Base-by-base conservation (phyloP, 1,140 invertebrate species). In the Drosophila teissieri region DNA sequence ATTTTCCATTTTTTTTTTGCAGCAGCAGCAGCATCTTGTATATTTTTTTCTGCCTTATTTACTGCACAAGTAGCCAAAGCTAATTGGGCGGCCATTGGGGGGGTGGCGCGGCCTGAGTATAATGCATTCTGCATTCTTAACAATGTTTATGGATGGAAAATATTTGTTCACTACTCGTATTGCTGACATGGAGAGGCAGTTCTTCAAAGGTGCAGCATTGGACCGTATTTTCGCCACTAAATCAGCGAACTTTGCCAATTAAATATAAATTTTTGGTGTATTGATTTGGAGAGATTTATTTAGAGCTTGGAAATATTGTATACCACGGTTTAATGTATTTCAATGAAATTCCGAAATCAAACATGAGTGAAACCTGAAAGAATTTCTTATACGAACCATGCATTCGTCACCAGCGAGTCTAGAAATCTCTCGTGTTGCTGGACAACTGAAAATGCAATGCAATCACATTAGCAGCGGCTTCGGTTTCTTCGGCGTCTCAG, bases 11-110 rank as follows among this genome's bases (percentile, higher is more conserved):
- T n/a, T 75, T 55, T 54, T 49, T 77, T 46, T 19, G 19, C 19
- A 19, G 19, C 1, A 19, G 19, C 37, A 39, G 37, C 62, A 42
- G 54, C 31, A 11, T 15, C 34, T 46, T 48, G 40, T 40, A 39
- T 56, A 45, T 69, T 70, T 49, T 51, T 24, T 19, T 54, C 54
- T 74, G 64, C 55, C 69, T 73, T 73, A 72, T 73, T 73, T 73
- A 73, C 69, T 73, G 69, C 69, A 72, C 67, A 73, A 73, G 69
- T 44, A 73, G 55, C 42, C 39, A 42, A 64, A 72, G 63, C 75
- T 82, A 83, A 83, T 74, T 84, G 80, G 75, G 39, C 54, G 69
- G 63, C 45, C 45, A 58, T 10, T 19, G 14, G 15, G 42, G 19
- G 10, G 45, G n/a, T 3, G 17, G 19, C 3, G 14, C 2, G 7